Base-by-base conservation (phyloP, 2,113 vertebrate genomes). In the Todiramphus saurophagus region DNA sequence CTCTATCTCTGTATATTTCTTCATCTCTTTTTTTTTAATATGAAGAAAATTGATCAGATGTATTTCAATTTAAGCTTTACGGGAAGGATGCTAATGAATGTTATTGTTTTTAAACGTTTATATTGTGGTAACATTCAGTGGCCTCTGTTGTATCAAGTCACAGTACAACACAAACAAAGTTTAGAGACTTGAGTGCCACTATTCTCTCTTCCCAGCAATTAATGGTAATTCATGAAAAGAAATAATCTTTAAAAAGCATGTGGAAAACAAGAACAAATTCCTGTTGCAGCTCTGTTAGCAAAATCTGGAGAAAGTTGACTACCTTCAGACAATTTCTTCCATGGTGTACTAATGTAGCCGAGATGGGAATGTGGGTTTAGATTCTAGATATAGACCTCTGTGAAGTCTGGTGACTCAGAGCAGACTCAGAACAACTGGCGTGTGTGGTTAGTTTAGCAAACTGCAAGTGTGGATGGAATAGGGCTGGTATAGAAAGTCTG, bases 391-490 rank as follows among this genome's bases (percentile, higher is more conserved):
- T 5, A 82, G 83, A 80, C 48, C 74, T 95, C 59, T 95, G 62
- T 94, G 90, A 73, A 77, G 84, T 72, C 72, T 80, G 85, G 75
- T 96, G 94, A 96, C 87, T 97, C 93, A 96, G 89, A 95, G 56
- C 39, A 80, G 63, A 53, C 81, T 93, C 81, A 67, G 82, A 90
- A 81, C 41, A 69, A 50, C 62, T 76, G 62, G 63, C 1, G 0
- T 69, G 58, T 89, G 87, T 76, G 87, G 96, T 94, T 86, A 87
- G 92, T 56, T 88, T n/a, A 86, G 67, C 31, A 67, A 81, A 37
- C 77, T 69, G 83, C 0, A 27, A 80, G 78, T 5, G 3, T 92
- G 90, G 85, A 76, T 92, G 90, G 85, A 76, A 14, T 69, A 37
- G 76, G 48, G 56, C 83, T 86, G 83, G 51, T 44, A 2, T 5